phyloP scores from a whole-genome alignment of 2,888 invertebrate species.

The Archips xylosteana region DNA sequence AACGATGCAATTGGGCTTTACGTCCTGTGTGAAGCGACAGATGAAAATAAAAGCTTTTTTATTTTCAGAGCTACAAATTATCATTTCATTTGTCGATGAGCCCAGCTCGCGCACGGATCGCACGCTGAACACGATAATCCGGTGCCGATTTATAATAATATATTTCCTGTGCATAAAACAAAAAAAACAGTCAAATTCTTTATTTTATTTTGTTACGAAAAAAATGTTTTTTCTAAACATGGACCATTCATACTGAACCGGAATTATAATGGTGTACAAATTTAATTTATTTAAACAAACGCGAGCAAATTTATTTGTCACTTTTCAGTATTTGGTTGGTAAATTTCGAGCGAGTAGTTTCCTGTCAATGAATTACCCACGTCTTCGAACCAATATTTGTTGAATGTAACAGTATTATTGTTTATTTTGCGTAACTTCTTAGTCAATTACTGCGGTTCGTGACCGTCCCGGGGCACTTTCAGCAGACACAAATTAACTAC shows the following conservation, averaged over 20 bases:
- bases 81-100: conserved; percentile 34
- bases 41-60: conserved; percentile 34
- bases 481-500: conserved; percentile 67
- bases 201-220: neutral
- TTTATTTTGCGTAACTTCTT: conserved; percentile 61
- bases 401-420: conserved; percentile 56
- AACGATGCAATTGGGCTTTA: conserved; percentile 42
- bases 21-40: conserved; percentile 39
- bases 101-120: conserved; percentile 12
- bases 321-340: neutral
- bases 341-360: conserved; percentile 42
- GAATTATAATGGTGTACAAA: no score
- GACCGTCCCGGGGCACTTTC: conserved; percentile 68
- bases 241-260: no score
- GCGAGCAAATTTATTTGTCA: no score
- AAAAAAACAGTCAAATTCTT: neutral
- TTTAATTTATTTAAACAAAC: no score
- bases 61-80: conserved; percentile 38
- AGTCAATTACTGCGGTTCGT: conserved; percentile 67
- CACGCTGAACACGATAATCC: conserved; percentile 30
- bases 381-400: conserved; percentile 51
- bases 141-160: neutral
- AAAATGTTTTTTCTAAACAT: no score
- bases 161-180: conserved; percentile 5
- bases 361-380: conserved; percentile 38